phyloP scores from a whole-genome alignment of 2,797 vertebrate species.

The Zalophus californianus region DNA sequence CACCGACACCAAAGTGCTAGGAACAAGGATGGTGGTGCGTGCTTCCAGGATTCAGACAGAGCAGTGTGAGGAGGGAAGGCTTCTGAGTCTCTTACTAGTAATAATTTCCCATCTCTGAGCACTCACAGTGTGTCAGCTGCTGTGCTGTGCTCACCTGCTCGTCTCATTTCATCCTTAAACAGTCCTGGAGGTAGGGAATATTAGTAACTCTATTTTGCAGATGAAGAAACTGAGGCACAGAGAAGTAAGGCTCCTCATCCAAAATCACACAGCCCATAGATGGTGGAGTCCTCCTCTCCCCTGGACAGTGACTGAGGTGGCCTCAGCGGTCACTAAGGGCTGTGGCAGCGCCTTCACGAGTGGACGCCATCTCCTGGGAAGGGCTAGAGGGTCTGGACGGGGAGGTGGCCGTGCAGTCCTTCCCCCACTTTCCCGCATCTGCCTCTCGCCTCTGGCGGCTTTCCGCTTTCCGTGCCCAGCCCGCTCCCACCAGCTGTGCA shows the following conservation, averaged over 20 bases:
- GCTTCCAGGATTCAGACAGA: background rate
- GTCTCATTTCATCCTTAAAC: background rate
- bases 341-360: fast-evolving
- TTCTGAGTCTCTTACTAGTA: background rate
- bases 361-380: background rate
- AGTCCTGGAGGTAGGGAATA: background rate
- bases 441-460: background rate
- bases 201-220: background rate
- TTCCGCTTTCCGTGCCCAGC: background rate
- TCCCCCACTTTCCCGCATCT: background rate
- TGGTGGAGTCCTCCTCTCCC: background rate
- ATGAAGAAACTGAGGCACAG: constrained; percentile 38
- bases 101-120: background rate
- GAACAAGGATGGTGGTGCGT: background rate
- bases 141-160: background rate
- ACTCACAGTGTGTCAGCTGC: background rate
- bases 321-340: background rate
- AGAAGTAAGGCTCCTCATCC: background rate
- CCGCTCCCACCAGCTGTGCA: constrained; percentile 51
- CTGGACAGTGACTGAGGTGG: background rate
- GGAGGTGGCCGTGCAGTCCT: background rate
- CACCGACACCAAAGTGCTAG: background rate
- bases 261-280: background rate
- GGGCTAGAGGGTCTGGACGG: background rate
- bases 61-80: background rate